These are phyloP conservation scores for Notoglanidium macrostoma DNA, from an alignment of 2,797 vertebrate genomes.

Conservation along the genomic window DNA sequence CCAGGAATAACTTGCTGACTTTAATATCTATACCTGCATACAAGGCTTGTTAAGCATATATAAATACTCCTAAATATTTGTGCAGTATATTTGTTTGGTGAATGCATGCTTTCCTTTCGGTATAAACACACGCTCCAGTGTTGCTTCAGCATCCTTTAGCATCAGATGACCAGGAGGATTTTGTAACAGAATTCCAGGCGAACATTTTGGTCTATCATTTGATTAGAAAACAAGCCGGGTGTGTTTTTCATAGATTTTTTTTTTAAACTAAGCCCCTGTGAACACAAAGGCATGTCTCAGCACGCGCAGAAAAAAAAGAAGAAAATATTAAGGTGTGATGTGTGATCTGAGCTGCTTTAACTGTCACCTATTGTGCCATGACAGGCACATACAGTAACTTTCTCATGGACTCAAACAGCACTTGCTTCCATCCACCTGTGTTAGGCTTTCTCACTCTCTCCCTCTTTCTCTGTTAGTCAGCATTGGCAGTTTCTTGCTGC, in stretches of 20 bases:
- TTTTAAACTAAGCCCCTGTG: not conserved
- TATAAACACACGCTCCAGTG: not conserved
- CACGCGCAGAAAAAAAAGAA: not conserved
- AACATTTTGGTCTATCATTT: not conserved
- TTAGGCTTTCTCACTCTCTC: conserved; percentile 27
- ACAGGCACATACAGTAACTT: conserved; percentile 11
- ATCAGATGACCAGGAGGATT: not conserved
- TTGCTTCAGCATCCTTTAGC: not conserved
- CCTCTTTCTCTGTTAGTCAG: conserved; percentile 28
- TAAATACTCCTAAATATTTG: not conserved
- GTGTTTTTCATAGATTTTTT: not conserved
- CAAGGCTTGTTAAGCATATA: not conserved
- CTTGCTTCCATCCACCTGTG: conserved; percentile 42
- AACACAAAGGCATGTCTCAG: not conserved
- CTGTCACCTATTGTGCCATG: conserved; percentile 6
- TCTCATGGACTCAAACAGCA: conserved; percentile 15
- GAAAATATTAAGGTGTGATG: not conserved
- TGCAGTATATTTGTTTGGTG: not conserved
- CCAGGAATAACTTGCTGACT: not conserved
- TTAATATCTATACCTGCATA: not conserved
- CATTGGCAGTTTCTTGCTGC: conserved; percentile 19
- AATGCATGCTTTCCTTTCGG: not conserved
- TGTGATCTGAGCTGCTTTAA: not conserved
- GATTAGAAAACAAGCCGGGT: not conserved
- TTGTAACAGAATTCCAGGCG: not conserved